phyloP scores from a whole-genome alignment of 2,888 invertebrate species.

The Acrobasis suavella region DNA sequence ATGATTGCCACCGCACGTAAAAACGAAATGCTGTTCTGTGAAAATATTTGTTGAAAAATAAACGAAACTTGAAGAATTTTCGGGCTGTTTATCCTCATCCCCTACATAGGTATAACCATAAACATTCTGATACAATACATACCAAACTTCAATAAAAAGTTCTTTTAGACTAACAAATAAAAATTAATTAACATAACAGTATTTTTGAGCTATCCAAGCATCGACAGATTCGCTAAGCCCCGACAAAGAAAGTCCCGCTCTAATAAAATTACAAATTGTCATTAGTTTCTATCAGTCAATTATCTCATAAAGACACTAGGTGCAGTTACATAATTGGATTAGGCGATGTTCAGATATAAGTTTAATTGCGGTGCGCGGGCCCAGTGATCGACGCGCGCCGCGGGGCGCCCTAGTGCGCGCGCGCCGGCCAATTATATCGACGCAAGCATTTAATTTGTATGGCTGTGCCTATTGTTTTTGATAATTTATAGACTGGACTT shows the following conservation, averaged over 20 bases:
- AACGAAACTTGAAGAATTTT: too few species aligned
- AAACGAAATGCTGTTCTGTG: too few species aligned
- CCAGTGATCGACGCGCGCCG: constrained; percentile 70
- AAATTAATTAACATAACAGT: neutral
- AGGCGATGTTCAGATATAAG: constrained; percentile 64
- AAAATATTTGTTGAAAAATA: too few species aligned
- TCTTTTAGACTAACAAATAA: too few species aligned
- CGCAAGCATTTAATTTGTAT: constrained; percentile 45
- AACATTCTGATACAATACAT: too few species aligned
- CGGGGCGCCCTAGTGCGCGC: constrained; percentile 68
- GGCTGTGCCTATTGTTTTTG: constrained; percentile 36
- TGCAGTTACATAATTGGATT: constrained; percentile 77
- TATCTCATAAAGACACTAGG: constrained; percentile 62
- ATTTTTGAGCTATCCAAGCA: neutral
- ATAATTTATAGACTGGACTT: neutral
- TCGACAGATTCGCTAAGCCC: constrained; percentile 18
- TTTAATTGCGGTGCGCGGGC: constrained; percentile 71
- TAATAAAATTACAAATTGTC: constrained; percentile 34
- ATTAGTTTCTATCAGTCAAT: constrained; percentile 58
- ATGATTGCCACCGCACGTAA: too few species aligned
- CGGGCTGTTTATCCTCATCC: too few species aligned
- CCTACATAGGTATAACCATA: too few species aligned
- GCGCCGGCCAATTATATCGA: constrained; percentile 63
- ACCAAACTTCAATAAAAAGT: too few species aligned
- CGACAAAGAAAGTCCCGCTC: constrained; percentile 17